Conservation (phyloP, 2,113 vertebrate species). For the Cheirogaleus medius region DNA sequence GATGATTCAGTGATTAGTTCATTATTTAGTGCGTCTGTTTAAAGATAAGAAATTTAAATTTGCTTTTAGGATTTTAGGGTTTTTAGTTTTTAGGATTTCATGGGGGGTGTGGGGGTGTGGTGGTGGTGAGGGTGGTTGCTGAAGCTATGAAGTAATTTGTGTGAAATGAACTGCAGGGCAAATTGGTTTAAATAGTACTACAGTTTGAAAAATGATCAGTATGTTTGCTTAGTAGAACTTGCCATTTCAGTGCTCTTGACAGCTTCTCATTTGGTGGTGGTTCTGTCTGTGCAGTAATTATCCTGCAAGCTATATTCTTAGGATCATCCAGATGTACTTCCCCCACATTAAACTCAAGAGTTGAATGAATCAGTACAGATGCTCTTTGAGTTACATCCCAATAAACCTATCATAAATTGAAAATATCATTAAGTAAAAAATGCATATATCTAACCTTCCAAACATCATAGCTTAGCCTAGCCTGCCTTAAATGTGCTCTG, state of each 20-base stretch:
- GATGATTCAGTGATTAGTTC: neutral
- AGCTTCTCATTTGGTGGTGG: neutral
- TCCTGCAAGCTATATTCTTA: neutral
- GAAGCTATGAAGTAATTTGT: slow-evolving; percentile 43
- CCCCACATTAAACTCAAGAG: neutral
- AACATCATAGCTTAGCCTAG: neutral
- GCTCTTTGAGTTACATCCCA: neutral
- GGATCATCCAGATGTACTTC: neutral
- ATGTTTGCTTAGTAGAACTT: neutral
- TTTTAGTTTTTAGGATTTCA: neutral
- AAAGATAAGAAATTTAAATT: slow-evolving; percentile 7
- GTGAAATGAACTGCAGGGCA: slow-evolving; percentile 18
- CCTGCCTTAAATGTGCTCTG: neutral
- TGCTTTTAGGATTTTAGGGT: no score
- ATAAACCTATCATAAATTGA: neutral
- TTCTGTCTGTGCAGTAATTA: slow-evolving; percentile 4
- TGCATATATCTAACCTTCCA: neutral
- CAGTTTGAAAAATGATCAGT: neutral
- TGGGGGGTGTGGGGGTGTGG: neutral
- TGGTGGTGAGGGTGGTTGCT: neutral
- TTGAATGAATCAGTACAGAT: neutral
- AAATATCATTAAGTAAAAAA: neutral
- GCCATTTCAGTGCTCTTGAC: neutral
- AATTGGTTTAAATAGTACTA: slow-evolving; percentile 42
- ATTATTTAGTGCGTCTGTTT: slow-evolving; percentile 19